Conservation (phyloP, 2,797 vertebrate species). For the Acomys russatus region DNA sequence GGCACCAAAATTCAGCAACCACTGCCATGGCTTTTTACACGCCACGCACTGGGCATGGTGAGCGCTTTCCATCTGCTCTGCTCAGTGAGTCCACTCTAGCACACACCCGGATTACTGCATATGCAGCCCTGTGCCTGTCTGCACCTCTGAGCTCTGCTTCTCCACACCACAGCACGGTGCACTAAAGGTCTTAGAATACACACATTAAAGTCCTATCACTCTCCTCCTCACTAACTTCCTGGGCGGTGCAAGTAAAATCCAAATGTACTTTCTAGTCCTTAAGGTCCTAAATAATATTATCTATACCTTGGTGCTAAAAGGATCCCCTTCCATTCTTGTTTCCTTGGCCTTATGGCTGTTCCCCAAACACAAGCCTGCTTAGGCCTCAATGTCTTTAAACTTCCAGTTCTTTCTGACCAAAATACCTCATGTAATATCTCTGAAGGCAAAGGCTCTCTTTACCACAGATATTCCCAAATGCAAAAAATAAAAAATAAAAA, state of each 20-base stretch:
- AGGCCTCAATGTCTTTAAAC: neutral
- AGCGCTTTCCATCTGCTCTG: neutral
- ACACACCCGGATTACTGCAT: neutral
- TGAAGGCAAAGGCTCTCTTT: neutral
- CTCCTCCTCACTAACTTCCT: neutral
- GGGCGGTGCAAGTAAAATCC: neutral
- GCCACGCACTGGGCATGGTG: neutral
- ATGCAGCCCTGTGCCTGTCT: neutral
- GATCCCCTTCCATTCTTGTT: neutral
- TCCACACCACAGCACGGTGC: neutral
- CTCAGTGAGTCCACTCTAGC: neutral
- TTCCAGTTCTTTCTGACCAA: neutral
- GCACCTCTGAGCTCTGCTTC: neutral
- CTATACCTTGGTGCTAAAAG: neutral
- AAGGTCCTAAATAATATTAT: neutral
- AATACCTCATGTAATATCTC: conserved; percentile 12
- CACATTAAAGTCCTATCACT: neutral
- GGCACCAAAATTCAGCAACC: conserved; percentile 8
- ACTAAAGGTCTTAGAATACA: neutral
- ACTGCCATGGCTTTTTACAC: neutral
- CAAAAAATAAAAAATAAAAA: neutral
- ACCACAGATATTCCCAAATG: neutral
- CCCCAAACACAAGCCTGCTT: conserved; percentile 1
- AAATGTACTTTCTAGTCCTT: neutral
- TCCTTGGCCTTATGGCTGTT: neutral